A percentile compares a stretch with the other conserved stretches of the same genome.
phyloP scores from a whole-genome alignment of 1,140 invertebrate genomes.

The Apis florea region DNA sequence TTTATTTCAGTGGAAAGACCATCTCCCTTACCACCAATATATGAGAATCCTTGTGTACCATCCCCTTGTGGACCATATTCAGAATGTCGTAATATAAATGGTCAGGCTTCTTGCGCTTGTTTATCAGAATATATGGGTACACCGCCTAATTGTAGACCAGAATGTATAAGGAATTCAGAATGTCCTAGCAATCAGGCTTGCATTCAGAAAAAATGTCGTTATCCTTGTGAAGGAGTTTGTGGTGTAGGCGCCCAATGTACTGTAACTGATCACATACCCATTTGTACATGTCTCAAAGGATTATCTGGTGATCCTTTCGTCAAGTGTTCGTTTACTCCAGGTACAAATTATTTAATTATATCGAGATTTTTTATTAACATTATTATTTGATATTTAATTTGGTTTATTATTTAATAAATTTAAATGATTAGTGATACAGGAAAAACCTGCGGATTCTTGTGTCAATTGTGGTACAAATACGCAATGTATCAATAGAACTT shows the following conservation, averaged over 20 bases:
- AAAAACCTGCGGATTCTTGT: conserved; percentile 50
- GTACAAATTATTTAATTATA: conserved; percentile 59
- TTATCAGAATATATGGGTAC: conserved; percentile 83
- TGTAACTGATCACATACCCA: conserved; percentile 86
- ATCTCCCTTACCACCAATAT: conserved; percentile 73
- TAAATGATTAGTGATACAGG: not conserved
- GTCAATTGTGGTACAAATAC: conserved; percentile 39
- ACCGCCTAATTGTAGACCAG: conserved; percentile 85
- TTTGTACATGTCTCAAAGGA: conserved; percentile 85
- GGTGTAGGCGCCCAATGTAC: conserved; percentile 85
- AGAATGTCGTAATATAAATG: conserved; percentile 84
- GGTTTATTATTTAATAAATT: too few relatives aligned
- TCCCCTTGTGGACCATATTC: conserved; percentile 87
- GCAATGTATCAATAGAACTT: conserved; percentile 83
- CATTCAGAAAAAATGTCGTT: conserved; percentile 85
- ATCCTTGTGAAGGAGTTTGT: conserved; percentile 86
- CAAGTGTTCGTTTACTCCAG: conserved; percentile 64
- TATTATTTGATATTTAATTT: not conserved
- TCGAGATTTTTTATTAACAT: conserved; percentile 63
- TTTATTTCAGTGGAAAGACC: conserved; percentile 22
- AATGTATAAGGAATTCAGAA: conserved; percentile 85
- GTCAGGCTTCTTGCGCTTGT: conserved; percentile 83
- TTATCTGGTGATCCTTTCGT: conserved; percentile 83
- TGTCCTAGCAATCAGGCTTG: conserved; percentile 85
- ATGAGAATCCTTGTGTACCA: conserved; percentile 83